Percentiles rank a stretch among this genome's conserved stretches.
Conservation (phyloP, 2,113 vertebrate species). For the Harpagus bidentatus region DNA sequence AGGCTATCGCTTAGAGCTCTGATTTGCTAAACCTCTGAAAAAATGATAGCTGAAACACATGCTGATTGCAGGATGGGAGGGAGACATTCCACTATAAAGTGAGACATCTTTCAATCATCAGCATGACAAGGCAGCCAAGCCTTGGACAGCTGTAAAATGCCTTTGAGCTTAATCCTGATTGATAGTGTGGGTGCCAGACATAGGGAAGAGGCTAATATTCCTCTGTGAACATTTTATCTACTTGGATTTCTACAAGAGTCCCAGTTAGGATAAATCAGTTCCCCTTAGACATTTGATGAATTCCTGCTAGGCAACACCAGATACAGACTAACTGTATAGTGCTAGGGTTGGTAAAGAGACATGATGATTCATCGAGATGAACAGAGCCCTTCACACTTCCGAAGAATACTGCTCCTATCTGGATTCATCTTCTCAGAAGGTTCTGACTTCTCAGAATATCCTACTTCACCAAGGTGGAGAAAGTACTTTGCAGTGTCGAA, state of each 20-base stretch:
- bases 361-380: constrained; percentile 22
- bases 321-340: neutral
- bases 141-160: neutral
- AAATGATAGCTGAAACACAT: neutral
- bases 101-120: neutral
- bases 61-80: neutral
- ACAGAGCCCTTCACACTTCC: constrained; percentile 1
- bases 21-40: neutral
- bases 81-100: neutral
- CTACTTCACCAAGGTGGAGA: neutral
- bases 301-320: constrained; percentile 15
- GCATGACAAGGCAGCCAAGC: neutral
- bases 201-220: neutral
- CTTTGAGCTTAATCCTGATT: neutral
- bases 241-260: neutral
- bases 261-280: neutral
- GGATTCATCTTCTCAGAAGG: neutral
- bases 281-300: neutral
- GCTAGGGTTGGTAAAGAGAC: neutral
- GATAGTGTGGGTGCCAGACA: neutral
- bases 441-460: constrained; percentile 8
- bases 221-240: neutral
- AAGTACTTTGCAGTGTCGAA: neutral
- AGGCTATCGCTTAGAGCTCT: neutral
- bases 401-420: neutral